Evolutionary conservation across 2,113 vertebrate species (phyloP), one percentile per base, ranked within the genome.

Genomic region (Notarius lentiginosus): DNA sequence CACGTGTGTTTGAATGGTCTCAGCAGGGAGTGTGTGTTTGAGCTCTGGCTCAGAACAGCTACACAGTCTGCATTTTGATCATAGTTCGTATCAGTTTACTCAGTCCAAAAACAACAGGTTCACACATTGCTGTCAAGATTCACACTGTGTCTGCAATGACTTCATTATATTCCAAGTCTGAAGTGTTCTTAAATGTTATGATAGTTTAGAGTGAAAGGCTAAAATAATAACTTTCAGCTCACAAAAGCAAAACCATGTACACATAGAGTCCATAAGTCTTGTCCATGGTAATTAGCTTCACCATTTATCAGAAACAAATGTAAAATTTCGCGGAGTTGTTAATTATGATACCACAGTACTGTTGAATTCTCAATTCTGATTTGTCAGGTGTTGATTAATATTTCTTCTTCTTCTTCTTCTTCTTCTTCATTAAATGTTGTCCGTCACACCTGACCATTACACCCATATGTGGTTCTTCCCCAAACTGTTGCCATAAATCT

Each of bases 91-190:
- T 49, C 84, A 68, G 41, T 63, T 68, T 63, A 55, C 75, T 53
- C 84, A 53, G n/a, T 53, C 47, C 84, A 79, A 55, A 86, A 79
- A 79, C 49, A 79, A 68, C 84, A 86, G 22, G 75, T 34, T 85
- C 61, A 66, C 60, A 30, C 17, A 79, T 56, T 79, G 18, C 9
- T 77, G 47, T 15, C 79, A 63, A 18, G 73, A 55, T 79, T 53
- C 49, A 24, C 73, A 65, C 84, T 27, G 53, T 61, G 73, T 63
- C 22, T 58, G 22, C 41, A 85, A 79, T 34, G 60, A 55, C 14
- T 27, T 27, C 27, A 34, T 53, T 83, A 66, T 20, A 55, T 55
- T 79, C 27, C 77, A 58, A 15, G 20, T 20, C 1, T 20, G 27
- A 79, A 79, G 27, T 30, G 53, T 79, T 55, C 18, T 17, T 27